These are phyloP conservation scores for Orthosia cruda DNA, from an alignment of 2,888 invertebrate genomes.

Conservation along the genomic window DNA sequence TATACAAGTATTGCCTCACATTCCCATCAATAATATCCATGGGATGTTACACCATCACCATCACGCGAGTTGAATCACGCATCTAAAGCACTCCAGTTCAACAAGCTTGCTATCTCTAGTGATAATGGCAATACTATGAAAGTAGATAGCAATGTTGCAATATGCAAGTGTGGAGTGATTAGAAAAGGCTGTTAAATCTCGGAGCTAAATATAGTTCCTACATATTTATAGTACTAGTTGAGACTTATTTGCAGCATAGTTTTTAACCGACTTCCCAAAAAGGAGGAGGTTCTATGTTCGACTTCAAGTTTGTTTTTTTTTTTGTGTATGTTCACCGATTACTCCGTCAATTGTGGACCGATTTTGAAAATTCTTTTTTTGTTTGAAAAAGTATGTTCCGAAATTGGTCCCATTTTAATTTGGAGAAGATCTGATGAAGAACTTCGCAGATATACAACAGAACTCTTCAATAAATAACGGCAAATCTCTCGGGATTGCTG, in stretches of 20 bases:
- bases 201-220: neutral
- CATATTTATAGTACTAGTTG: neutral
- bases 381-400: too few species aligned
- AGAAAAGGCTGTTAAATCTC: neutral
- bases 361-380: too few species aligned
- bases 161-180: neutral
- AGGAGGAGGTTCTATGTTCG: too few species aligned
- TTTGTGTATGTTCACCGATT: too few species aligned
- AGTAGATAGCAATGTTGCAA: conserved; percentile 20
- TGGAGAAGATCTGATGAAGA: too few species aligned
- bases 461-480: too few species aligned
- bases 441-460: too few species aligned
- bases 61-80: conserved; percentile 34
- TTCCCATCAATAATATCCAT: conserved; percentile 1
- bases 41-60: conserved; percentile 25
- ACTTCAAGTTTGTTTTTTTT: too few species aligned
- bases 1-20: conserved; percentile 24
- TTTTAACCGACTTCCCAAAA: too few species aligned
- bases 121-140: conserved; percentile 18
- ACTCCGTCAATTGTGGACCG: too few species aligned
- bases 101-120: conserved; percentile 38
- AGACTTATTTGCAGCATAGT: neutral
- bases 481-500: too few species aligned
- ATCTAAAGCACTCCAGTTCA: conserved; percentile 33
- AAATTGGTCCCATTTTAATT: too few species aligned